Conservation (phyloP, 1,140 invertebrate species). For the Ceratina calcarata region DNA sequence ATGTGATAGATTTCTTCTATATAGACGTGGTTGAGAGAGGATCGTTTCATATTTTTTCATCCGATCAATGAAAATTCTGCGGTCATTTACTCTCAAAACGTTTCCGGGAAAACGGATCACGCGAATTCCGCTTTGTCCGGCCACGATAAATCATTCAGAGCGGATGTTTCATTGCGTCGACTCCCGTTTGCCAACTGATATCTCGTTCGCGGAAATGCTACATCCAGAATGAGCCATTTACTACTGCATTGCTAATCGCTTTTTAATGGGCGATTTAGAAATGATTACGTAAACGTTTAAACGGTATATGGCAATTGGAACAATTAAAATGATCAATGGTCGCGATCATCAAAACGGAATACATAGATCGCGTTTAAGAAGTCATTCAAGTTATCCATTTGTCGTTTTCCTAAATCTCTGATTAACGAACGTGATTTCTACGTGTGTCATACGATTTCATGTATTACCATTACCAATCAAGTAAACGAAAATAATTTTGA, state of each 20-base stretch:
- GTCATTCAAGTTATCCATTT: background rate
- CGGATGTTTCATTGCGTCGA: slow-evolving; percentile 17
- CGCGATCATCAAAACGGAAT: background rate
- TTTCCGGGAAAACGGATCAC: slow-evolving; percentile 31
- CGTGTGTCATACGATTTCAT: too few relatives aligned
- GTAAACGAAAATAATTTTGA: too few relatives aligned
- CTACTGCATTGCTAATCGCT: background rate
- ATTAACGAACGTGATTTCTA: too few relatives aligned
- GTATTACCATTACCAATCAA: too few relatives aligned
- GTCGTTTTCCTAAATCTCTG: too few relatives aligned
- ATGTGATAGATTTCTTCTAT: too few relatives aligned
- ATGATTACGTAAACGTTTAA: slow-evolving; percentile 5
- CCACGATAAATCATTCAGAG: slow-evolving; percentile 23
- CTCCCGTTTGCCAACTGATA: slow-evolving; percentile 47
- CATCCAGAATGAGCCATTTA: background rate
- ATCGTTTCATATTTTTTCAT: too few relatives aligned
- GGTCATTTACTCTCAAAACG: background rate
- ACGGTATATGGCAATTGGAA: background rate
- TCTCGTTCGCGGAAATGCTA: background rate
- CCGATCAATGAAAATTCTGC: too few relatives aligned
- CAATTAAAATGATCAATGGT: background rate
- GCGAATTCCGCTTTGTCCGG: background rate
- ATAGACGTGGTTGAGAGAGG: too few relatives aligned
- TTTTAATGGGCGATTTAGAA: background rate
- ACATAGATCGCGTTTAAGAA: background rate